A percentile compares a stretch with the other conserved stretches of the same genome.
These are phyloP conservation scores for Promerops cafer DNA, from an alignment of 2,113 vertebrate genomes.

Conservation along the genomic window DNA sequence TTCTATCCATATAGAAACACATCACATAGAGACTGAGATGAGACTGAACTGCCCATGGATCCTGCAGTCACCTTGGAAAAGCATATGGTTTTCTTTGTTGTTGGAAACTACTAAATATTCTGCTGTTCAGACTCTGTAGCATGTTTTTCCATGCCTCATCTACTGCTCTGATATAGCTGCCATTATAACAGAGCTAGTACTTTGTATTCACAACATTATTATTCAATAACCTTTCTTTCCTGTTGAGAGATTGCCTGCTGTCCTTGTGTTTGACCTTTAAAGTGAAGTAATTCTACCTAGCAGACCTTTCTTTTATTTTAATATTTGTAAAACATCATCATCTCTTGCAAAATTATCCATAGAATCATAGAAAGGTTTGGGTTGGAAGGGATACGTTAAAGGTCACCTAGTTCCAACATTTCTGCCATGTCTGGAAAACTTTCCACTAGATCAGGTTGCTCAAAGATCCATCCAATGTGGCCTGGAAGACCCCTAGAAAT, in stretches of 20 bases:
- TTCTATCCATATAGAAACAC: rapidly evolving
- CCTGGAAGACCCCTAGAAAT: neutral
- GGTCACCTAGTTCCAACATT: neutral
- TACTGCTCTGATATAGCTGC: neutral
- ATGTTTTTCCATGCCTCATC: neutral
- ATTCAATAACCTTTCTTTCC: neutral
- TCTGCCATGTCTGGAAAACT: neutral
- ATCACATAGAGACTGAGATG: neutral
- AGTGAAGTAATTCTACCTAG: neutral
- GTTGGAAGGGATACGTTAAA: neutral
- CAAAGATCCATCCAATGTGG: neutral
- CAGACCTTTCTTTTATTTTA: neutral
- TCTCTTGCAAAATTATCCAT: neutral
- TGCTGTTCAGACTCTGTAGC: neutral
- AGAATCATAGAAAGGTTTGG: neutral
- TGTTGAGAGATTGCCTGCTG: neutral
- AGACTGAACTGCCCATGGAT: neutral
- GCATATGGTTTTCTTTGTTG: neutral
- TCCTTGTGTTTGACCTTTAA: neutral
- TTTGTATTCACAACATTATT: neutral
- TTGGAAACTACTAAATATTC: neutral
- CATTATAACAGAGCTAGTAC: neutral
- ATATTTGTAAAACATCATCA: neutral
- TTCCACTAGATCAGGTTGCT: neutral
- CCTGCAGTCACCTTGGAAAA: neutral